Percentiles rank a stretch among this genome's conserved stretches.
phyloP scores from a whole-genome alignment of 2,888 invertebrate genomes.

The Tiliacea aurago region DNA sequence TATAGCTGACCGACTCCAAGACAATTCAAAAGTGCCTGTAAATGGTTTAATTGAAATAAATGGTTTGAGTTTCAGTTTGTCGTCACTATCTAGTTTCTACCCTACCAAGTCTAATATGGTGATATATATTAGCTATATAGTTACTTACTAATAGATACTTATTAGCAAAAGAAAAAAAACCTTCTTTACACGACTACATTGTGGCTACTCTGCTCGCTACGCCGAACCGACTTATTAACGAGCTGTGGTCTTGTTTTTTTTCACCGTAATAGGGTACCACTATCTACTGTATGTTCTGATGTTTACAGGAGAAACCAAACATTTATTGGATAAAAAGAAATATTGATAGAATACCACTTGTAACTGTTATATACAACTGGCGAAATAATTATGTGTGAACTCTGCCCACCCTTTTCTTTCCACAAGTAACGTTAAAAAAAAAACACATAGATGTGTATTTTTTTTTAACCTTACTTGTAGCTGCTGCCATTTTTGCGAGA shows the following conservation, averaged over 20 bases:
- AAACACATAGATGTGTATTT: too few relatives aligned
- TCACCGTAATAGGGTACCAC: conserved; percentile 29
- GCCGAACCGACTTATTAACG: conserved; percentile 46
- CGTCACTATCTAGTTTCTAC: not conserved
- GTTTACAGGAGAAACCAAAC: conserved; percentile 15
- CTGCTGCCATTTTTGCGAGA: not conserved
- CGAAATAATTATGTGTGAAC: not conserved
- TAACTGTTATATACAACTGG: not conserved
- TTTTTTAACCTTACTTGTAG: not conserved
- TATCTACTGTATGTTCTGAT: conserved; percentile 17
- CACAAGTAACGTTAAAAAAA: too few relatives aligned
- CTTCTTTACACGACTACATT: not conserved
- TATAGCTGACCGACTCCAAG: too few relatives aligned
- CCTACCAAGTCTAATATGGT: not conserved
- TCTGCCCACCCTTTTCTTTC: too few relatives aligned
- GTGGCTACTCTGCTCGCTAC: conserved; percentile 16
- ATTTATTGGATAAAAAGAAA: conserved; percentile 6
- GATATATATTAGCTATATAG: too few relatives aligned
- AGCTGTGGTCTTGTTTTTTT: conserved; percentile 45
- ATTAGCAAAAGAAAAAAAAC: not conserved
- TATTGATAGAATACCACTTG: not conserved
- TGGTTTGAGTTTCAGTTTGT: too few relatives aligned
- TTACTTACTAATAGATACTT: not conserved
- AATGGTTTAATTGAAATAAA: too few relatives aligned
- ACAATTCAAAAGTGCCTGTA: too few relatives aligned